Conservation (phyloP, 2,113 vertebrate species). For the Helogale parvula region DNA sequence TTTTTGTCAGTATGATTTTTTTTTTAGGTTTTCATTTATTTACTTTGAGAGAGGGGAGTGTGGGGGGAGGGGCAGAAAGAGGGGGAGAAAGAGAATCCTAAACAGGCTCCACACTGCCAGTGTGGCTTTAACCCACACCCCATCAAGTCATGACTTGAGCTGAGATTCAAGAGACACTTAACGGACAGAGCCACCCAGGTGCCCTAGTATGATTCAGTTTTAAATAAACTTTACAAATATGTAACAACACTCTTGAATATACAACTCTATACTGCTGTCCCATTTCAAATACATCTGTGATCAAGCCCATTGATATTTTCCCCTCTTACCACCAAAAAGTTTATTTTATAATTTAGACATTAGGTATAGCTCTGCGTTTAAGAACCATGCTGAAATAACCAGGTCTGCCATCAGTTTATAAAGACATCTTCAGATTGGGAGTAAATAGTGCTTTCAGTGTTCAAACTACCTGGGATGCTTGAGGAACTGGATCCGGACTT, state of each 20-base stretch:
- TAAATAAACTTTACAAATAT: neutral
- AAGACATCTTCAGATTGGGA: neutral
- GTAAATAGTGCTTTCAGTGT: neutral
- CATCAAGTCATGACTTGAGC: too few relatives aligned
- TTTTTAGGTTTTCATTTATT: too few relatives aligned
- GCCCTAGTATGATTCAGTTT: neutral
- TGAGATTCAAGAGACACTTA: too few relatives aligned
- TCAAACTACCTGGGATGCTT: constrained; percentile 93
- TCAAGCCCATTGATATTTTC: neutral
- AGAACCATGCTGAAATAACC: neutral
- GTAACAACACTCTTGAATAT: neutral
- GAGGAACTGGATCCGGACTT: constrained; percentile 97
- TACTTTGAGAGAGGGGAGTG: too few relatives aligned
- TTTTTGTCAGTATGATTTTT: neutral
- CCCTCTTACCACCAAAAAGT: neutral
- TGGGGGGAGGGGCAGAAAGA: too few relatives aligned
- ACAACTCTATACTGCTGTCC: neutral
- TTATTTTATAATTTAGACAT: constrained; percentile 22
- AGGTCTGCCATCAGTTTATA: neutral
- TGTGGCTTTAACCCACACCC: too few relatives aligned
- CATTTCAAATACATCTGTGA: constrained; percentile 15
- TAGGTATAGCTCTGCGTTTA: neutral
- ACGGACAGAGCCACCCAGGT: too few relatives aligned
- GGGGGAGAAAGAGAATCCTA: too few relatives aligned
- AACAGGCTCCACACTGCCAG: too few relatives aligned